Evolutionary conservation across 2,113 vertebrate genomes (phyloP), one percentile per base, ranked within the genome.

Genomic region (Myrmecobius fasciatus): DNA sequence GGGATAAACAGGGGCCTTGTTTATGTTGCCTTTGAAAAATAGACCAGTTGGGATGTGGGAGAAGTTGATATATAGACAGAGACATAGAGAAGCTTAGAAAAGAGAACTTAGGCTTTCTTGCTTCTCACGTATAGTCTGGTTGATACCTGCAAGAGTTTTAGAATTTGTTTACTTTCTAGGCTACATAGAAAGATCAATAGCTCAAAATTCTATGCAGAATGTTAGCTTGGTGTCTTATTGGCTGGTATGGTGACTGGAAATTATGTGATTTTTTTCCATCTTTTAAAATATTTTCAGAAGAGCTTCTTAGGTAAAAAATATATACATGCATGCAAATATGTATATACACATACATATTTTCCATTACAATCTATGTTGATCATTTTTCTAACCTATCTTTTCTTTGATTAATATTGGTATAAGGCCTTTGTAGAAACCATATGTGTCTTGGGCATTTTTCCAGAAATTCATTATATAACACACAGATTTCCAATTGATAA

Each of bases 1-100:
- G 96, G 95, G 96, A 97, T 98, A 98, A 98, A 97, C 89, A 96
- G 14, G 90, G 26, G 12, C 2, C 94, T 95, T 94, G 43, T 96
- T 97, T 98, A 94, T 94, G 43, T 96, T 98, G 89, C 92, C 94
- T 91, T 95, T 97, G 83, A 94, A 97, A 98, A 98, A 96, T n/a
- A 96, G 52, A 93, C 51, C 54, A 53, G 17, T 92, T 17, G 46
- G 95, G 20, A 10, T 51, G 9, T 51, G 91, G 91, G 91, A 83
- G 31, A 52, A 75, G 89, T 2, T 95, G 93, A 11, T 60, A 48
- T 96, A 54, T 89, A n/a, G 91, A 91, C 51, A 46, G 22, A 96
- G 47, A 25, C 5, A 90, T 56, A 25, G 5, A 92, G 8, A 43
- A 47, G 1, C 28, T 95, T 52, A 93, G 56, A 96, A 88, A 92